Evolutionary conservation across 2,797 vertebrate genomes (phyloP), one percentile per base, ranked within the genome.

Genomic region (Pipistrellus nathusii): DNA sequence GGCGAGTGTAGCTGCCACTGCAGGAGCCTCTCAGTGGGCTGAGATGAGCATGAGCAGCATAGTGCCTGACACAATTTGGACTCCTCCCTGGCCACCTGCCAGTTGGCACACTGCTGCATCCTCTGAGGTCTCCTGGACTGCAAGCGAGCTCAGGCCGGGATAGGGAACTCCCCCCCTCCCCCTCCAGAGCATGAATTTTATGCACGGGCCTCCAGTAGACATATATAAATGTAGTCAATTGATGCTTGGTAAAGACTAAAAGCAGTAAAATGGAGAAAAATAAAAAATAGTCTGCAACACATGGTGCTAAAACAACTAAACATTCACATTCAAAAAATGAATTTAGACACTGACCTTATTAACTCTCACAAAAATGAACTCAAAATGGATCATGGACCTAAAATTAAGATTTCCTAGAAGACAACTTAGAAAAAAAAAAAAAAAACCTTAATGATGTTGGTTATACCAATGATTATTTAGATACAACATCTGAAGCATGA

Each of bases 291-390:
- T 76, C 73, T 76, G 18, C 30, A n/a, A 17, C 46, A 76, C 32
- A 48, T 76, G 30, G 30, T 76, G 9, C 46, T 51, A 4, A 18
- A n/a, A 76, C 30, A 51, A 48, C 23, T 48, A 48, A 75, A 21
- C 17, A 76, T 51, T 76, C 73, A 76, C 46, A 51, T 32, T n/a
- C 73, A 76, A 76, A 76, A 76, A 21, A 51, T 21, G 73, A 76
- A 51, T 76, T 5, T 51, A 21, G 46, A 51, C 8, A 48, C 17
- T 12, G 30, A n/a, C 27, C 17, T 76, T n/a, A 75, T 5, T 5
- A 48, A 48, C 46, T 51, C 44, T 75, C 9, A 51, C 72, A 32
- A 20, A 32, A 48, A 66, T 66, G 64, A 66, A 66, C n/a, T 66
- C 7, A 76, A 64, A 64, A 32, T n/a, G 72, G 46, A 76, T 76